Percentiles rank a stretch among this genome's conserved stretches.
phyloP scores from a whole-genome alignment of 2,797 vertebrate species.

The Arremon brunneinucha region DNA sequence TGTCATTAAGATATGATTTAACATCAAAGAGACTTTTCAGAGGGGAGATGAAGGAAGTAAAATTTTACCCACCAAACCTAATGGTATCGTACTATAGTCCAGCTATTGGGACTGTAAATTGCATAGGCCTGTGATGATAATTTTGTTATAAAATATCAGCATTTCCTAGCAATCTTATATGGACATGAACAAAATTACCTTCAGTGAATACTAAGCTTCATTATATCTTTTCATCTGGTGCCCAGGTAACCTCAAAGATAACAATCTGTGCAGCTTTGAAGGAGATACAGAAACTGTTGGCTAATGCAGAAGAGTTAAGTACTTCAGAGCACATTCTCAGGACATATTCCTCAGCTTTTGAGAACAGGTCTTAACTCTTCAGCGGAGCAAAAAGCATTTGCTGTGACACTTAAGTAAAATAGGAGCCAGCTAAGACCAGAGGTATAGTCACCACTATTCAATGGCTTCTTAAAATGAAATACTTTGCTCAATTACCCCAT shows the following conservation, averaged over 20 bases:
- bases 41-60: neutral
- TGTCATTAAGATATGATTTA: neutral
- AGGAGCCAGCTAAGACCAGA: neutral
- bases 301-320: neutral
- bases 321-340: neutral
- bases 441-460: neutral
- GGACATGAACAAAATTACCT: neutral
- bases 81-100: neutral
- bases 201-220: neutral
- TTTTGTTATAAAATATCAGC: neutral
- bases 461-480: neutral
- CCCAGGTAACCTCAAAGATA: neutral
- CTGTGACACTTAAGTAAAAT: neutral
- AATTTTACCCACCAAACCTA: neutral
- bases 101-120: neutral
- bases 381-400: neutral
- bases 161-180: neutral
- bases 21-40: neutral
- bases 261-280: neutral
- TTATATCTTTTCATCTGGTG: neutral
- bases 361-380: neutral
- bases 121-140: neutral
- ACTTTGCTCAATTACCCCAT: neutral
- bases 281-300: neutral
- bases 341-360: neutral